Evolutionary conservation across 1,140 invertebrate species (phyloP).

Genomic region (Trachymyrmex septentrionalis): DNA sequence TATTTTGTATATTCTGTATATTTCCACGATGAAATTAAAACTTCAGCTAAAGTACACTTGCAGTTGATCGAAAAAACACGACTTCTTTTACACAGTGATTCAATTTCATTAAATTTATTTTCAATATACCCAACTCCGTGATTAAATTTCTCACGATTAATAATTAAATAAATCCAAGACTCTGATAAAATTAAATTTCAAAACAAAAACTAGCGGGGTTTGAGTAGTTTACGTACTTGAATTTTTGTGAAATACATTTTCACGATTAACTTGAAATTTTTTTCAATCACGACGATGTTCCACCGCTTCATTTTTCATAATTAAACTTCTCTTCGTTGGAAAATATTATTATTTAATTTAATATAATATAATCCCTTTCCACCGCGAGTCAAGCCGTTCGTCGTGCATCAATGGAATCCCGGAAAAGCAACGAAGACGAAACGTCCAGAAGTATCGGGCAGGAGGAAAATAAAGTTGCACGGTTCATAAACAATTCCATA

Average conservation of each 20-base stretch:
- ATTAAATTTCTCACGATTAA: too few relatives aligned
- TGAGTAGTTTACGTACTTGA: too few relatives aligned
- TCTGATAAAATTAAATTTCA: too few relatives aligned
- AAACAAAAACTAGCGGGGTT: too few relatives aligned
- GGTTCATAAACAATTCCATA: slow-evolving; percentile 81
- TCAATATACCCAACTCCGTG: background rate
- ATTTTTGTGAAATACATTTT: background rate
- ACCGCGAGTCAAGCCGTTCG: slow-evolving; percentile 40
- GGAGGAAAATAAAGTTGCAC: slow-evolving; percentile 75
- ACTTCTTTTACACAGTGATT: background rate
- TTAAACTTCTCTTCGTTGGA: background rate
- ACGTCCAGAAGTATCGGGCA: slow-evolving; percentile 30
- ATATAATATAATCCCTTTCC: slow-evolving; percentile 12
- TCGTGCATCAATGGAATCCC: slow-evolving; percentile 69
- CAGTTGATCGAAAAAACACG: background rate
- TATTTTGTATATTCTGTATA: background rate
- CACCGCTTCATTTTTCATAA: background rate
- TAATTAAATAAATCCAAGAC: too few relatives aligned
- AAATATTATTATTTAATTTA: slow-evolving; percentile 32
- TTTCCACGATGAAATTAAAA: background rate
- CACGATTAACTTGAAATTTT: background rate
- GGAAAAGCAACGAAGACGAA: slow-evolving; percentile 37
- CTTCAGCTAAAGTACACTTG: background rate
- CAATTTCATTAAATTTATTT: background rate
- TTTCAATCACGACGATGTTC: background rate